Base-by-base conservation (phyloP, 2,797 vertebrate genomes). In the Notolabrus celidotus region DNA sequence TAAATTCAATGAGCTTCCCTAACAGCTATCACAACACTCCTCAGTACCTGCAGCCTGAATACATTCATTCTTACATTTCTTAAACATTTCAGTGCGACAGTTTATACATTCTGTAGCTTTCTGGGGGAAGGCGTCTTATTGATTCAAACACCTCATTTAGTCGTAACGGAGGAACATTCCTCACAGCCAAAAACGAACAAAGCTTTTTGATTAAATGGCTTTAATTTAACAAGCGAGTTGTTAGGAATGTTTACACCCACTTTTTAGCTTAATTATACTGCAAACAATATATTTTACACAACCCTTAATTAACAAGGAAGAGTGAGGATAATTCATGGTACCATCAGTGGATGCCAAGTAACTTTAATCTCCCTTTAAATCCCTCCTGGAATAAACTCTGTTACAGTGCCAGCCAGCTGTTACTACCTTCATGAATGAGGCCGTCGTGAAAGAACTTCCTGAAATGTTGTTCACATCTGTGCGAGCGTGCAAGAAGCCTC, bases 341-440 rank as follows among this genome's bases (percentile, higher is more conserved):
- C 74, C 29, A 66, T 67, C 57, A 63, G 16, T 1, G 12, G 50
- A 67, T 36, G 46, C 23, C 23, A 39, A 31, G 70, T 69, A 62
- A 69, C 59, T 79, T 77, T 77, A 73, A 83, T 82, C 64, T 68
- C 36, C 57, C 9, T 62, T 77, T 74, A 77, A 78, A 81, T 66
- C 56, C 58, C 42, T 79, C 22, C 51, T 22, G 66, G 74, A 76
- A 60, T 47, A 67, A 3, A 20, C n/a, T 29, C 42, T 51, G 43
- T 71, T 38, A 59, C 52, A 31, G 54, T 34, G 64, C 17, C 70
- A 33, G 56, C 65, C 77, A 80, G 68, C 67, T 83, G 77, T 76
- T 66, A 38, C 50, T 66, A 38, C 50, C 43, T 23, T 56, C 39
- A 49, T 39, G 23, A 78, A 66, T 42, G 63, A 45, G 42, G 61